Base-by-base conservation (phyloP, 2,113 vertebrate genomes). In the Acanthisitta chloris region DNA sequence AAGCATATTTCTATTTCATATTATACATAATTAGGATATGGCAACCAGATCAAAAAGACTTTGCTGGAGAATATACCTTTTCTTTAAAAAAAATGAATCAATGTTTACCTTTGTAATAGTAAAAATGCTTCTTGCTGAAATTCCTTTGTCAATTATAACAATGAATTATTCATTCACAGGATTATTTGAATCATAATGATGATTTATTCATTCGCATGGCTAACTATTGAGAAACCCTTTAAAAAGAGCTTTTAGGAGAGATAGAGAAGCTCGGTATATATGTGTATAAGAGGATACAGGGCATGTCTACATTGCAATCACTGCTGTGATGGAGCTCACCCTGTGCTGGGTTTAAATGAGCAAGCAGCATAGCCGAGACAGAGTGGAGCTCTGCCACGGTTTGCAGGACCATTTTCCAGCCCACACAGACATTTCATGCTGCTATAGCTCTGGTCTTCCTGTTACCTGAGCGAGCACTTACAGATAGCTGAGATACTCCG, bases 141-240 rank as follows among this genome's bases (percentile, higher is more conserved):
- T 42, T 77, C 49, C 17, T 82, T 91, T 91, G 90, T 66, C 94
- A 82, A 28, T 92, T 85, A 70, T 80, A 78, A 74, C 10, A 64
- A 83, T 93, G 67, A 96, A 93, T 95, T 91, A 95, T 92, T 94
- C 48, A 94, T 95, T 95, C n/a, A 24, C 3, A 9, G 15, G 70
- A 64, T 84, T 92, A 61, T 90, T 94, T 78, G 55, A 88, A 94
- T 90, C 18, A 67, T 61, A 64, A 92, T 84, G 64, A 77, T 52
- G 67, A 78, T 94, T 81, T 94, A 82, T 95, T 96, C 66, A 70
- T 92, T 87, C 10, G 15, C 17, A 4, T 25, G 42, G 58, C 74
- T 92, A 91, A 58, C 78, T 73, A 10, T 24, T 82, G 64, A 85
- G 73, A 86, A 94, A 46, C 12, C 67, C 43, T 81, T 90, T 58